Evolutionary conservation across 1,140 invertebrate species (phyloP), one percentile per base, ranked within the genome.

Genomic region (Drosophila melanica): DNA sequence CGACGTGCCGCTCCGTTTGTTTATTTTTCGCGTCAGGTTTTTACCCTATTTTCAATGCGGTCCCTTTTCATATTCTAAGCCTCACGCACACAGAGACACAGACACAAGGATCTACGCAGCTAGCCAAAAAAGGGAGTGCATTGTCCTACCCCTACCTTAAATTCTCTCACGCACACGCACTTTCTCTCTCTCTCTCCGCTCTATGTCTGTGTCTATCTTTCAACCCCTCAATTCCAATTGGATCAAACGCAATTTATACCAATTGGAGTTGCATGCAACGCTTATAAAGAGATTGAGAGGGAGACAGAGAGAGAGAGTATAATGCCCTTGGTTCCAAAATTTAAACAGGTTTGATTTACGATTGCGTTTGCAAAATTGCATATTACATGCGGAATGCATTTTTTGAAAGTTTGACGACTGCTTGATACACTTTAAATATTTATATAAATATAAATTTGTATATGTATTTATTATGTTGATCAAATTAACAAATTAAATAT

Each of bases 21-120:
- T 87, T 87, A 79, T 87, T 87, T 85, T 86, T 77, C 84, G 79
- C 75, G 82, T 87, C 82, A 87, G 84, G 84, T 87, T 89, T 86
- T 87, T 87, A 87, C 82, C 82, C 82, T 87, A 87, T 87, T 87
- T 87, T 62, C 67, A 73, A 71, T 71, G 81, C 77, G 72, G 47
- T 82, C 75, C 75, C 57, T 76, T 78, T 72, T 80, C 59, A 67
- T 42, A 48, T 60, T 74, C 68, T 51, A 75, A 70, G 45, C 58
- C 47, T 27, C 69, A 39, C 72, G 58, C 44, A 67, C 68, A 48
- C 74, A 67, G 54, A 60, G 41, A 67, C 68, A 48, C 74, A 67
- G 54, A 67, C 58, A 51, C 69, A 58, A 55, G 59, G 57, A 72
- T 63, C 45, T 48, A 81, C 37, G 62, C 45, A 44, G 30, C 20